Evolutionary conservation across 1,140 invertebrate genomes (phyloP), one percentile per base, ranked within the genome.

Genomic region (Nebria ingens): DNA sequence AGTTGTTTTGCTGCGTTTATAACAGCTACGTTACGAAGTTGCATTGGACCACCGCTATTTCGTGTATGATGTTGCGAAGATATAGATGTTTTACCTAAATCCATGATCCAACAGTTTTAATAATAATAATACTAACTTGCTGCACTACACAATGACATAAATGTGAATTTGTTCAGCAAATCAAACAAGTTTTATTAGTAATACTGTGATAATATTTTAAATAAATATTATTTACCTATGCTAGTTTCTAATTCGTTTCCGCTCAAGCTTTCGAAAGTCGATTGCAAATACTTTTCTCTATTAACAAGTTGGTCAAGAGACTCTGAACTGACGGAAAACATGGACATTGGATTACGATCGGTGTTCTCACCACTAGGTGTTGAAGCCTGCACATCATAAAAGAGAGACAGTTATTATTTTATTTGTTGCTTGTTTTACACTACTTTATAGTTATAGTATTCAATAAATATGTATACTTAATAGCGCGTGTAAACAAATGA

Each of bases 211-310:
- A 53, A 42, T 22, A 19, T 54, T 23, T 56, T n/a, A n/a, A n/a
- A n/a, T n/a, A n/a, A n/a, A n/a, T n/a, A n/a, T n/a, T n/a, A 57
- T 63, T 65, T 66, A 65, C 64, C 64, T 54, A 64, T 66, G 42
- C 66, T 66, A 42, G 65, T 58, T 53, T 77, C 75, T 21, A 70
- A 64, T 61, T 84, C 82, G 12, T 78, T 76, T 0, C 81, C 82
- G 58, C 83, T 84, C 3, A 88, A 71, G 58, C 83, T 87, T 66
- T 89, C 86, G 68, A 86, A 88, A 15, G 84, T 87, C 38, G 81
- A 85, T 65, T 88, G 86, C 29, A 90, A 71, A 69, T 83, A 89
- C 62, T 82, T 83, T 66, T 87, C 85, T 4, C 86, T 68, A 38
- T 81, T 79, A 0, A 76, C 77, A 12, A 66, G 21, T 57, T 79